These are phyloP conservation scores for Barypeithes pellucidus DNA, from an alignment of 2,888 invertebrate genomes.

Conservation along the genomic window DNA sequence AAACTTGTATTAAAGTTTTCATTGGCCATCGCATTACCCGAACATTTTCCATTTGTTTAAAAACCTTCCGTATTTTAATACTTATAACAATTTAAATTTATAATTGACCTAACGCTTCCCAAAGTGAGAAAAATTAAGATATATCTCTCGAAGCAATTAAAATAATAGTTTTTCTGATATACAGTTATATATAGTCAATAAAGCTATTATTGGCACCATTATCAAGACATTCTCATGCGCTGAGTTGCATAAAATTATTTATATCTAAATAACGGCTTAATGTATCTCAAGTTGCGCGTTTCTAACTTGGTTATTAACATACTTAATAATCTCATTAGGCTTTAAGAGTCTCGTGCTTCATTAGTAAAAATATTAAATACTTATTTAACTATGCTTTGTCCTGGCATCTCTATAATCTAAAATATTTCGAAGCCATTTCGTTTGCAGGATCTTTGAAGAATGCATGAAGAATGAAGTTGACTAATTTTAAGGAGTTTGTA, in stretches of 20 bases:
- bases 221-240: conserved; percentile 1
- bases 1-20: no score
- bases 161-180: conserved; percentile 38
- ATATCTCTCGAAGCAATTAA: conserved; percentile 42
- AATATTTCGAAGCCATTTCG: no score
- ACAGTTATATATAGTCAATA: conserved; percentile 43
- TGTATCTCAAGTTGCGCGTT: conserved; percentile 12
- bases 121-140: conserved; percentile 31
- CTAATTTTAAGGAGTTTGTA: no score
- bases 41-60: no score
- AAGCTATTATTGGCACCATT: conserved; percentile 32
- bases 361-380: no score
- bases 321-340: background rate
- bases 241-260: conserved; percentile 16
- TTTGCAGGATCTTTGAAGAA: no score
- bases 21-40: no score
- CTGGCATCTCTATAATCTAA: no score
- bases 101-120: conserved; percentile 5
- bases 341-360: background rate
- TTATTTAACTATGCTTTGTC: no score
- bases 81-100: conserved; percentile 4
- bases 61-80: no score
- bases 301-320: conserved; percentile 12
- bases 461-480: no score
- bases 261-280: conserved; percentile 14